Evolutionary conservation across 2,888 invertebrate genomes (phyloP), one percentile per base, ranked within the genome.

Genomic region (Lithophane socia): DNA sequence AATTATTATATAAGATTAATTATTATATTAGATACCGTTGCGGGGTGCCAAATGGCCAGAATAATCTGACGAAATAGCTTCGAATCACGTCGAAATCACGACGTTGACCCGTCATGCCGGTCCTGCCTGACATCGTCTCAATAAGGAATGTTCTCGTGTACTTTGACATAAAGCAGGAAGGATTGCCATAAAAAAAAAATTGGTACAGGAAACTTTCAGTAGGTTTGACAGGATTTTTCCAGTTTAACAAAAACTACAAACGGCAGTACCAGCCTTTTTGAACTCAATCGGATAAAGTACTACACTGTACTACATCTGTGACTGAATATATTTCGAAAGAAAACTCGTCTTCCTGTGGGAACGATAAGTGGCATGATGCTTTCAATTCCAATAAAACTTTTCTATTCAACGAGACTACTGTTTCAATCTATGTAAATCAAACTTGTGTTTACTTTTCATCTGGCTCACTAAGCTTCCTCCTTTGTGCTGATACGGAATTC

Each of bases 361-460:
- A 84, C 88, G 89, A 89, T 92, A 92, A 93, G 91, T 91, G 91
- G 87, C 82, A 80, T 87, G 89, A 90, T 88, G 87, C 90, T 90
- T 90, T 92, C 89, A 89, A 90, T 92, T 90, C 89, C 89, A 92
- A 93, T 93, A 92, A 92, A 93, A 92, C 88, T 93, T 93, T 90
- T 88, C 90, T 89, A 83, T 89, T 89, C 88, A 87, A 88, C 83
- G 73, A 84, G 88, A 89, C 88, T 89, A 86, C 88, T 90, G 88
- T 92, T 92, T 90, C 91, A 92, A 92, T 92, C 91, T 90, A 89
- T 88, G 89, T 89, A 91, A 91, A 92, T 92, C 91, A 91, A 90
- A 90, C 86, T 91, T 90, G 84, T 92, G 91, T 92, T 92, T 93
- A 91, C 91, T 89, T 92, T 92, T 90, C 90, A 91, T 92, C 88